phyloP scores from a whole-genome alignment of 2,797 vertebrate species.

The Lepilemur septentrionalis region DNA sequence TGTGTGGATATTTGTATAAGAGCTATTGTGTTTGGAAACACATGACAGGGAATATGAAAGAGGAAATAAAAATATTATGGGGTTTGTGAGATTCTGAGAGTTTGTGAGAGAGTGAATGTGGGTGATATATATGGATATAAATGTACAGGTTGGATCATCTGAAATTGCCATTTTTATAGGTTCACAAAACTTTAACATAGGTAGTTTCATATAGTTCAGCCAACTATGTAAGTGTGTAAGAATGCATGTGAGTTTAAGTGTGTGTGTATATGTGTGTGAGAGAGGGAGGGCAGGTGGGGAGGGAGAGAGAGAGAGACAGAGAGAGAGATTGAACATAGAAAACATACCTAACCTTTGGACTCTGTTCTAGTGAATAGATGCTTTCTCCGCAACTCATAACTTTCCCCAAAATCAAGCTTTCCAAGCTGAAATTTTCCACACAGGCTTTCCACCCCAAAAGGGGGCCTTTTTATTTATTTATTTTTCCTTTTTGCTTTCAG shows the following conservation, averaged over 20 bases:
- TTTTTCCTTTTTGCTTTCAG: constrained; percentile 38
- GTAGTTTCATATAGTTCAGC: not conserved
- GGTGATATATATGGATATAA: not conserved
- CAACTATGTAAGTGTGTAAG: not conserved
- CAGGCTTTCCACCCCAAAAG: not conserved
- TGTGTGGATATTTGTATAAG: not conserved
- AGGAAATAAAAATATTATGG: not conserved
- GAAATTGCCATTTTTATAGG: not conserved
- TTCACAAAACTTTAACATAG: not conserved
- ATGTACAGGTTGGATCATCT: not conserved
- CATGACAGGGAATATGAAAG: not conserved
- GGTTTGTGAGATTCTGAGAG: not conserved
- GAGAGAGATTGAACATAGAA: not conserved
- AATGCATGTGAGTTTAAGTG: not conserved
- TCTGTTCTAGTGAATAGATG: not conserved
- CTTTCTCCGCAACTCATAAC: constrained; percentile 17
- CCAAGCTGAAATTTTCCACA: constrained; percentile 69
- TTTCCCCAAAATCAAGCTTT: constrained; percentile 45
- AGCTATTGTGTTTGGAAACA: not conserved
- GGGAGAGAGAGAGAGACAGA: not conserved
- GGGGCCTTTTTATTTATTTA: constrained; percentile 23
- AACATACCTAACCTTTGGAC: not conserved
- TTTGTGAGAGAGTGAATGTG: not conserved
- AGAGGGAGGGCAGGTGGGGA: not conserved
- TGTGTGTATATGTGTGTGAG: not conserved